Evolutionary conservation across 2,797 vertebrate species (phyloP), one percentile per base, ranked within the genome.

Genomic region (Falco biarmicus): DNA sequence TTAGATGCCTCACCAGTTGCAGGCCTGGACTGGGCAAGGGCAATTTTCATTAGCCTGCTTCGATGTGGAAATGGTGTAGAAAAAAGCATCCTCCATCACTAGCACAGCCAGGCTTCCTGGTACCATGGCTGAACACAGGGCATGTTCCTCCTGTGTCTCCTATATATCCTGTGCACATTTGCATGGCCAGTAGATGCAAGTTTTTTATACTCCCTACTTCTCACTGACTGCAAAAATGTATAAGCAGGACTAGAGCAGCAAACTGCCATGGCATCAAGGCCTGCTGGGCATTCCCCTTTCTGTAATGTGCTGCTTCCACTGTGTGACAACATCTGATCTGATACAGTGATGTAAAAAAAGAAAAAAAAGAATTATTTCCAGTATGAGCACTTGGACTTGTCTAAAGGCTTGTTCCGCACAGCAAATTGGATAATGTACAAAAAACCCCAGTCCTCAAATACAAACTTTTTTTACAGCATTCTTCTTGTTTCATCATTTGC

Each of bases 401-500:
- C 60, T 28, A 9, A 68, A 54, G 68, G n/a, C 43, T 66, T 41
- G 16, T 53, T 76, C 39, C 57, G 68, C 69, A 28, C 0, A 43
- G 59, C 53, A 41, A 56, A 10, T 11, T 53, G 50, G 85, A n/a
- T 28, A 57, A 79, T 0, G 10, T 54, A 41, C 66, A 56, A 51
- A 64, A 51, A 41, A 64, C 32, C 15, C n/a, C 53, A 43, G 37
- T 11, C 57, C 14, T 75, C 76, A 48, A 84, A 60, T 16, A 11
- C n/a, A 28, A 24, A 56, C 28, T 59, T 54, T 61, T 61, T 61
- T 37, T 39, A 25, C 48, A 71, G 31, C 31, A 11, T 87, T 86
- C 74, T 86, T 79, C 48, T 71, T 24, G 14, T 96, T 97, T 97
- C 96, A 95, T 96, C 96, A 88, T 79, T 85, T 89, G 29, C 84